Evolutionary conservation across 1,140 invertebrate genomes (phyloP).

Genomic region (Lucilia sericata): DNA sequence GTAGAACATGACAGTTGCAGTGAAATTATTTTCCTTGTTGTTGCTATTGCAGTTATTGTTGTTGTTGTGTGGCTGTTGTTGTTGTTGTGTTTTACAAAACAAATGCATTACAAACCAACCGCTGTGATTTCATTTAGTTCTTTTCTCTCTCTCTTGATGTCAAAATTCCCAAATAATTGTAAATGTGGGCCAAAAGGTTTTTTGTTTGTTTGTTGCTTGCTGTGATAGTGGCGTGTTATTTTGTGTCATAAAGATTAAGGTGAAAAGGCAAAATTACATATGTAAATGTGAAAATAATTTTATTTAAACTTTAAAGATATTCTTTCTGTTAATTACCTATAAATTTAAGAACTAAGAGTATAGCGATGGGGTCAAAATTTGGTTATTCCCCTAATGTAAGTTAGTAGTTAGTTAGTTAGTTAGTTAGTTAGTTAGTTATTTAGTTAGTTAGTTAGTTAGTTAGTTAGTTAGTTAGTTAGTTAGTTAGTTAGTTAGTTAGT

Average conservation of each 20-base stretch:
- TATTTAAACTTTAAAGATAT: not conserved
- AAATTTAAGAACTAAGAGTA: too few species aligned
- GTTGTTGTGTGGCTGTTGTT: not conserved
- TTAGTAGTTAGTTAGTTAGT: too few species aligned
- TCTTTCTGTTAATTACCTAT: not conserved
- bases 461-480: too few species aligned
- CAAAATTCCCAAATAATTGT: constrained; percentile 41
- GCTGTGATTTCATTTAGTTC: constrained; percentile 40
- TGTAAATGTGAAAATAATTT: not conserved
- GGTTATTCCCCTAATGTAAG: too few species aligned
- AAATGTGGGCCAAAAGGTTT: constrained; percentile 42
- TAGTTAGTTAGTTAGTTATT: too few species aligned
- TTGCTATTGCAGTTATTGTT: not conserved
- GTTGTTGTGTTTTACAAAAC: constrained; percentile 33
- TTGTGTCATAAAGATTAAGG: not conserved
- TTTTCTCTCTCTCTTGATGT: constrained; percentile 12
- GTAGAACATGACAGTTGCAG: constrained; percentile 42
- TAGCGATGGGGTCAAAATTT: too few species aligned
- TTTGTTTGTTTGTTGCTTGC: not conserved
- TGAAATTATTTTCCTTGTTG: constrained; percentile 37
- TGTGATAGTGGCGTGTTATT: not conserved
- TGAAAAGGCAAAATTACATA: not conserved
- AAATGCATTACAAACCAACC: constrained; percentile 39
- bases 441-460: too few species aligned
- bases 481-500: too few species aligned